A percentile compares a stretch with the other conserved stretches of the same genome.
Conservation (phyloP, 2,797 vertebrate genomes). For the Avahi laniger region DNA sequence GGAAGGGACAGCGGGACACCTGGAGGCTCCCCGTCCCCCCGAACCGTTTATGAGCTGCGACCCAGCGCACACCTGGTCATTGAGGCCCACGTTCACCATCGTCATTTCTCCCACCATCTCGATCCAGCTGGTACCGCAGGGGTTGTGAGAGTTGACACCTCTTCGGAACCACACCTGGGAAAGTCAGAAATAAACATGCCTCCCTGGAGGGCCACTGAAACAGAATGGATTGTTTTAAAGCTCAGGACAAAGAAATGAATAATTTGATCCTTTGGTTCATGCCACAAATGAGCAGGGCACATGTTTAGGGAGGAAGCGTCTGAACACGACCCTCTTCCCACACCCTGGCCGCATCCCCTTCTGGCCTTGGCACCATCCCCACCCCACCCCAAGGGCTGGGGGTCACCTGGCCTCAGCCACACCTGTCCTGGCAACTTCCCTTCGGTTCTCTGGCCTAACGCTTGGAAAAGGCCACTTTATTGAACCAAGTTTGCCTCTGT, state of each 20-base stretch:
- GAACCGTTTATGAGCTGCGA: not conserved
- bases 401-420: not conserved
- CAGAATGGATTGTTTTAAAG: not conserved
- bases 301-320: not conserved
- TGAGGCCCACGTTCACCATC: slow-evolving; percentile 95
- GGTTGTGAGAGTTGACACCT: slow-evolving; percentile 96
- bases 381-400: not conserved
- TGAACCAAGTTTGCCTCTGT: not conserved
- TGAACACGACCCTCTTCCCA: accelerated
- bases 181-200: not conserved
- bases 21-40: not conserved
- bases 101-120: slow-evolving; percentile 97
- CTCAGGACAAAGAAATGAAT: not conserved
- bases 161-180: slow-evolving; percentile 97
- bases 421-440: not conserved
- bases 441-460: not conserved
- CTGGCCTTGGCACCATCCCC: not conserved
- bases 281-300: not conserved
- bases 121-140: slow-evolving; percentile 97
- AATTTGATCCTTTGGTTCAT: not conserved
- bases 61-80: slow-evolving; percentile 91
- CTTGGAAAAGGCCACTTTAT: not conserved
- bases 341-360: accelerated
- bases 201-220: not conserved
- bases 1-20: accelerated